Conservation (phyloP, 2,888 invertebrate genomes). For the Chrysodeixis includens region DNA sequence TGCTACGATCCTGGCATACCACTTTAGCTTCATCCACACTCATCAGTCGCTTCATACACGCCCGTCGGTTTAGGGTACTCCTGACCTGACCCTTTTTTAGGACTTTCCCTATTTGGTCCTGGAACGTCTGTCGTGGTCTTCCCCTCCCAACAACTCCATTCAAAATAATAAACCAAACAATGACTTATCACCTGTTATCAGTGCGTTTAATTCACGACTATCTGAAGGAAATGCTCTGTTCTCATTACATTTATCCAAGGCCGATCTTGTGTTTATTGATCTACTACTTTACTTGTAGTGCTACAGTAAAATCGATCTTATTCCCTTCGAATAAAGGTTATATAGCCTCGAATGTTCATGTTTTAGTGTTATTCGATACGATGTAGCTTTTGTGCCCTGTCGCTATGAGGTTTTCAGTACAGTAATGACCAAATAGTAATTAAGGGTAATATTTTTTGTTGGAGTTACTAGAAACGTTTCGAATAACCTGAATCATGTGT, state of each 20-base stretch:
- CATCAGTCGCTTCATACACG: no score
- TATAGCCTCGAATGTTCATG: not conserved
- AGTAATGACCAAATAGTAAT: not conserved
- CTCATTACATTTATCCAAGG: constrained; percentile 55
- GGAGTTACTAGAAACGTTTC: not conserved
- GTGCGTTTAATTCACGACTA: constrained; percentile 17
- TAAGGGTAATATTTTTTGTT: not conserved
- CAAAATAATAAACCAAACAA: not conserved
- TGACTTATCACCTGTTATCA: constrained; percentile 10
- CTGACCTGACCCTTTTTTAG: no score
- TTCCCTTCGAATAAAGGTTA: constrained; percentile 37
- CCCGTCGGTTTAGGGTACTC: no score
- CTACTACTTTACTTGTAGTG: constrained; percentile 24
- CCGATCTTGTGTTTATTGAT: constrained; percentile 46
- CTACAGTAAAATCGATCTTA: not conserved
- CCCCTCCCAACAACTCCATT: no score
- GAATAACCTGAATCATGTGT: no score
- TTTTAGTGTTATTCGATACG: not conserved
- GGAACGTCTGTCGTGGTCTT: no score
- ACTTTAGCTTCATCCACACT: no score
- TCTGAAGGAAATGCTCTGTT: constrained; percentile 30
- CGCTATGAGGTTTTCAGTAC: not conserved
- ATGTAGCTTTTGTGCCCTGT: not conserved
- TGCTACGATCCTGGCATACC: no score
- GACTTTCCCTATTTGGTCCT: no score